Conservation (phyloP, 2,113 vertebrate species). For the Hyaena hyaena region DNA sequence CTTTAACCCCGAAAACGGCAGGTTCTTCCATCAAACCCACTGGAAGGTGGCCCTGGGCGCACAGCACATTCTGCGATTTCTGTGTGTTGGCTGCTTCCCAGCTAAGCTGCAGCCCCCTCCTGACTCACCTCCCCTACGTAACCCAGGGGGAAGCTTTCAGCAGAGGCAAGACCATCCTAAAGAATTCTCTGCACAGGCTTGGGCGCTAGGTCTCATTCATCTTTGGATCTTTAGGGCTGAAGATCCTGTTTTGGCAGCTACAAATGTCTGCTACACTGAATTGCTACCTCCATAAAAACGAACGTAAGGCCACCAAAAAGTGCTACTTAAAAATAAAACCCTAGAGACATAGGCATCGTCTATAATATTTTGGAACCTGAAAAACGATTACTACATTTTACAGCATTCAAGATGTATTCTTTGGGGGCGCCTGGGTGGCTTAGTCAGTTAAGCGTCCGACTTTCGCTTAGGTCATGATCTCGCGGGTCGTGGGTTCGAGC, state of each 20-base stretch:
- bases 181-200: neutral
- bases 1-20: neutral
- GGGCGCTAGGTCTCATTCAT: accelerated
- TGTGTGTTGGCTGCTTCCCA: neutral
- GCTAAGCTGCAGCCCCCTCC: neutral
- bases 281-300: neutral
- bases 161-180: neutral
- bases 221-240: neutral
- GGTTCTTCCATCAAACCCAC: neutral
- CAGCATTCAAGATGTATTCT: neutral
- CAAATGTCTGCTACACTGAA: neutral
- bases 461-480: no score
- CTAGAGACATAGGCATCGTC: neutral
- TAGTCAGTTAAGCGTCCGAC: no score
- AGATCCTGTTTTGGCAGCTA: neutral
- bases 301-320: neutral
- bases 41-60: neutral
- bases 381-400: neutral
- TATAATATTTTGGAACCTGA: neutral
- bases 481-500: no score
- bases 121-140: neutral
- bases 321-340: slow-evolving; percentile 16
- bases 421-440: neutral
- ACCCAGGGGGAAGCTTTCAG: neutral
- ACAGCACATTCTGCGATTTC: neutral